Base-by-base conservation (phyloP, 2,797 vertebrate species). In the Xenops minutus region DNA sequence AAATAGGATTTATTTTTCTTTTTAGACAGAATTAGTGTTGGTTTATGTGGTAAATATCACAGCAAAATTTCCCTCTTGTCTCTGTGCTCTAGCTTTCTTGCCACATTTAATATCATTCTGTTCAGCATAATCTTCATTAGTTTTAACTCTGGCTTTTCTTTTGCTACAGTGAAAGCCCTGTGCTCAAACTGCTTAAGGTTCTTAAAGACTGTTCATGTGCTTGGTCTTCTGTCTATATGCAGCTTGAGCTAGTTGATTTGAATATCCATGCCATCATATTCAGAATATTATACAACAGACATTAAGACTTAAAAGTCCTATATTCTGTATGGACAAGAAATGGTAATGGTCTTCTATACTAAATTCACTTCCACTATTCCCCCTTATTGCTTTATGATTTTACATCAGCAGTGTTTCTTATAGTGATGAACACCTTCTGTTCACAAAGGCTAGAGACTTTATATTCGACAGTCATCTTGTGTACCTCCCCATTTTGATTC, bases 1-100 rank as follows among this genome's bases (percentile, higher is more conserved):
- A 84, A 88, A 92, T 54, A 67, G 49, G 72, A 81, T 94, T 94
- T 92, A 39, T 89, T 91, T 91, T 93, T 84, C 46, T 76, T 91
- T 93, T 86, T 64, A 69, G 32, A 34, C 56, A 85, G 71, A 86
- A 71, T 84, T 88, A 90, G 18, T 46, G 23, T 86, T 61, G 21
- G 20, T 88, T 95, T 93, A 67, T 54, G 32, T 77, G 37, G 54
- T 79, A 91, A 88, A 76, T 12, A 77, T 67, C 36, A 48, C 49
- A 92, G 79, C 20, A 92, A 90, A 86, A 46, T 76, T 84, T 46
- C 30, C 21, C 24, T 23, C 36, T 82, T 76, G 26, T 66, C 15
- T 86, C 36, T 6, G 2, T 61, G 39, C 43, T 91, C 15, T 67
- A 74, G 44, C 56, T 85, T 22, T 81, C 39, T 62, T 85, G 73